Conservation (phyloP, 1,140 invertebrate genomes). For the Maconellicoccus hirsutus region DNA sequence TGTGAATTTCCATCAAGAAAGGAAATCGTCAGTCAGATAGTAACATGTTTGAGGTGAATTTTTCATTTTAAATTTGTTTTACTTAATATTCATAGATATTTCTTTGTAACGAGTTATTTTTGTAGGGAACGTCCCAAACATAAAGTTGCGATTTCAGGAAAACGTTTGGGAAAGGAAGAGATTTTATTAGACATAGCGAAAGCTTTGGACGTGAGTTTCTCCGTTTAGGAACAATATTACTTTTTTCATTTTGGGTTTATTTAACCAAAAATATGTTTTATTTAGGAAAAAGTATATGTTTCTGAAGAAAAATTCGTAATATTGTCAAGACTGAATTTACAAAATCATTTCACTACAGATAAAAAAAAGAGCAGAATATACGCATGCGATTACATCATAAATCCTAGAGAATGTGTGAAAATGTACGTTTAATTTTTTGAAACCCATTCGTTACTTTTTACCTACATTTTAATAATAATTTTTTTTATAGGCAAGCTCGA, state of each 20-base stretch:
- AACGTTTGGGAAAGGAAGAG: slow-evolving; percentile 6
- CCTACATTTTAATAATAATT: background rate
- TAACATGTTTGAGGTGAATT: background rate
- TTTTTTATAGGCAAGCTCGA: background rate
- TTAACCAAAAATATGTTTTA: no score
- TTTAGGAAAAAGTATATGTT: slow-evolving; percentile 10
- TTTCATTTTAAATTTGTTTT: background rate
- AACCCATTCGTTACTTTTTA: no score
- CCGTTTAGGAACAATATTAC: background rate
- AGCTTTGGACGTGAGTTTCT: background rate
- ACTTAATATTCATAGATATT: no score
- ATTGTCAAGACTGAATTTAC: background rate
- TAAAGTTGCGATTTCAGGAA: background rate
- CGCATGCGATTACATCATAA: background rate
- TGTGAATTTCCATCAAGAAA: background rate
- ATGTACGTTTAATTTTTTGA: background rate
- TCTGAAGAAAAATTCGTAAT: background rate
- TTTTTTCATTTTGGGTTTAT: background rate
- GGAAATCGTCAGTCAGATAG: background rate
- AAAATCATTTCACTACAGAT: background rate
- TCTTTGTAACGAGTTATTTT: background rate
- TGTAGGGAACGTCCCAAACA: background rate
- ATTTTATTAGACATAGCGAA: background rate
- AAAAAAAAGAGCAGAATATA: background rate
- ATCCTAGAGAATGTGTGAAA: background rate